Evolutionary conservation across 30 jellyfish, hydroid and myxozoan genomes (phyloP), one percentile per base, ranked within the genome.

Genomic region (Pelagia noctiluca): DNA sequence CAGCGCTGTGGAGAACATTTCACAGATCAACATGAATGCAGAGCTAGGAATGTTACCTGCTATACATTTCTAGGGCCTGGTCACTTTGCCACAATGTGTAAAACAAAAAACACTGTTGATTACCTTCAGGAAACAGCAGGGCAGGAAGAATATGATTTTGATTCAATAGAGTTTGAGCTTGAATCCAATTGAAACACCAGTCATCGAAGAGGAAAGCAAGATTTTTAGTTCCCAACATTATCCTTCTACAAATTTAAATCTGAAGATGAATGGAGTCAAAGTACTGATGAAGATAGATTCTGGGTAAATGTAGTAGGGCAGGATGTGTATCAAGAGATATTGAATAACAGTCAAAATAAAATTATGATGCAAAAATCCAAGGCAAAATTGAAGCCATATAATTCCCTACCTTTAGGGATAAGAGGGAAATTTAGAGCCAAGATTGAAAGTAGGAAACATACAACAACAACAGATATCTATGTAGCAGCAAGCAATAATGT

Each of bases 71-170:
- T 35, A 33, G 2, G 37, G 70, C 70, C 70, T 1, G 67, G 37
- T 71, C 67, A 31, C n/a, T 71, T 38, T 21, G 84, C 84, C 1
- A 12, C 48, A 71, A 71, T 71, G 84, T 47, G 74, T 36, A 71
- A 71, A 71, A 10, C n/a, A 38, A 36, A 36, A 38, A 36, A 71
- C 21, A 22, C 70, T 0, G 33, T 47, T 1, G 54, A 66, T 66
- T 66, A 2, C 79, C 35, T 66, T 52, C 79, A 66, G 64, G 79
- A 3, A 2, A 16, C 22, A 24, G 31, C 54, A 66, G 79, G 18
- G 79, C 79, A 66, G 79, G 79, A 66, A 24, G 79, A 25, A 66
- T 66, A 66, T 66, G 79, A 66, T 24, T 66, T 66, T 66, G 79
- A 66, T 66, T 1, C 79, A 66, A 57, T 66, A 66, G 79, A 66